These are phyloP conservation scores for Parauchenoglanis punctatus DNA, from an alignment of 2,797 vertebrate species.

Conservation along the genomic window DNA sequence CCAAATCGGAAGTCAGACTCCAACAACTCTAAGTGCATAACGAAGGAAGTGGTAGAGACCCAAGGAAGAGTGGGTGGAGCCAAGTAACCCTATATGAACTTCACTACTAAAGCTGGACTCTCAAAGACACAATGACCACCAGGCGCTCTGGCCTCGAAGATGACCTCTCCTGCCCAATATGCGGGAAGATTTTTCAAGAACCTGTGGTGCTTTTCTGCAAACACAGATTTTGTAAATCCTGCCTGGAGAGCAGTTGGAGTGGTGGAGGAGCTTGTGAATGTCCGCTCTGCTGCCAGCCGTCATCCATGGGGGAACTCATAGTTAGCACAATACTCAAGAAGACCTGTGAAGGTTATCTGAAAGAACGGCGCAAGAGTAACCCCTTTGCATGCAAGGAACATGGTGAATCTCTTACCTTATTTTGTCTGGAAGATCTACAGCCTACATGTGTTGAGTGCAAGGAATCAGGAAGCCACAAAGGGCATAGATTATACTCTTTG, in stretches of 20 bases:
- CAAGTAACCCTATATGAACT: slow-evolving; percentile 51
- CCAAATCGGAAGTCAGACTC: slow-evolving; percentile 26
- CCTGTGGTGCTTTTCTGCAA: slow-evolving; percentile 83
- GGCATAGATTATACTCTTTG: slow-evolving; percentile 76
- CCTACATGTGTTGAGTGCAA: slow-evolving; percentile 75
- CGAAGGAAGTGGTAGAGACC: slow-evolving; percentile 30
- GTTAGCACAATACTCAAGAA: slow-evolving; percentile 69
- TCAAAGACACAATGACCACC: slow-evolving; percentile 67
- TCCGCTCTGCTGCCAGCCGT: slow-evolving; percentile 79
- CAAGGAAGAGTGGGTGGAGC: slow-evolving; percentile 66
- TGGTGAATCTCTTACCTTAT: slow-evolving; percentile 72
- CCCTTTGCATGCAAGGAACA: slow-evolving; percentile 73
- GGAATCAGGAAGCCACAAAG: slow-evolving; percentile 67
- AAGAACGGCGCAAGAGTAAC: slow-evolving; percentile 66
- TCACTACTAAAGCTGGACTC: slow-evolving; percentile 48
- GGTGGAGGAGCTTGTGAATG: slow-evolving; percentile 66
- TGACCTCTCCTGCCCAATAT: slow-evolving; percentile 84
- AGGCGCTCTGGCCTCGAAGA: slow-evolving; percentile 66
- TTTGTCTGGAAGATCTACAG: slow-evolving; percentile 79
- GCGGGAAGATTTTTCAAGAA: slow-evolving; percentile 81
- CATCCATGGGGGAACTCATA: slow-evolving; percentile 72
- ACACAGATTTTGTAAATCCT: slow-evolving; percentile 84
- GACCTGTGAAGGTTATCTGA: slow-evolving; percentile 69
- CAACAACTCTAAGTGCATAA: slow-evolving; percentile 41
- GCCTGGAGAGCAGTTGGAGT: slow-evolving; percentile 79